A percentile compares a stretch with the other conserved stretches of the same genome.
These are phyloP conservation scores for Nyctibius bracteatus DNA, from an alignment of 2,113 vertebrate species.

Conservation along the genomic window DNA sequence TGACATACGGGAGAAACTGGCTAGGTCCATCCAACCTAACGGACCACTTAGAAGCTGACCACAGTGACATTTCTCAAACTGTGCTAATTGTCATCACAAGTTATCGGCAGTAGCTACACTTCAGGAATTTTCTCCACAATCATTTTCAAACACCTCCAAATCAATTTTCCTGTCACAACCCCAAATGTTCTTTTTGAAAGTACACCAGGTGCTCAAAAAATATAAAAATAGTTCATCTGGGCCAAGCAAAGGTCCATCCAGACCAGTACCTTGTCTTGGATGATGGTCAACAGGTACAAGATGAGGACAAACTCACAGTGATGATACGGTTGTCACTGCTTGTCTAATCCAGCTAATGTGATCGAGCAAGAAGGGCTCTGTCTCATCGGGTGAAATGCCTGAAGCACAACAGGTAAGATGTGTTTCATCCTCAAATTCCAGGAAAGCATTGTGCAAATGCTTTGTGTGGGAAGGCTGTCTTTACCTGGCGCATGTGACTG, in stretches of 20 bases:
- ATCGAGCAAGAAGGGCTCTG: constrained; percentile 27
- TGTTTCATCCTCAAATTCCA: constrained; percentile 64
- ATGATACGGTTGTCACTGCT: neutral
- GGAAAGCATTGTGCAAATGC: constrained; percentile 63
- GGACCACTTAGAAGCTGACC: neutral
- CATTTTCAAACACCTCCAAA: neutral
- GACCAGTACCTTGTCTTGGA: neutral
- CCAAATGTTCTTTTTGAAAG: neutral
- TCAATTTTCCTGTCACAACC: neutral
- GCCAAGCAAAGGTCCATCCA: neutral
- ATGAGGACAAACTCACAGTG: neutral
- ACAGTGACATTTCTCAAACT: neutral
- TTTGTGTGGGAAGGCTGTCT: constrained; percentile 30
- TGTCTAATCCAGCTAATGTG: neutral
- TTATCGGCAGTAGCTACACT: neutral
- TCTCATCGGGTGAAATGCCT: constrained; percentile 53
- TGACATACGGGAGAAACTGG: neutral
- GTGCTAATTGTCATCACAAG: neutral
- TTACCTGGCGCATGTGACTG: neutral
- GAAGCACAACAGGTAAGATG: constrained; percentile 56
- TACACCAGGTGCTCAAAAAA: neutral
- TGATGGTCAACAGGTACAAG: neutral
- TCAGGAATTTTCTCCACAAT: neutral
- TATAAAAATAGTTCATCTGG: neutral
- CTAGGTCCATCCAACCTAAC: neutral